Evolutionary conservation across 2,888 invertebrate genomes (phyloP), one percentile per base, ranked within the genome.

Genomic region (Leucania comma): DNA sequence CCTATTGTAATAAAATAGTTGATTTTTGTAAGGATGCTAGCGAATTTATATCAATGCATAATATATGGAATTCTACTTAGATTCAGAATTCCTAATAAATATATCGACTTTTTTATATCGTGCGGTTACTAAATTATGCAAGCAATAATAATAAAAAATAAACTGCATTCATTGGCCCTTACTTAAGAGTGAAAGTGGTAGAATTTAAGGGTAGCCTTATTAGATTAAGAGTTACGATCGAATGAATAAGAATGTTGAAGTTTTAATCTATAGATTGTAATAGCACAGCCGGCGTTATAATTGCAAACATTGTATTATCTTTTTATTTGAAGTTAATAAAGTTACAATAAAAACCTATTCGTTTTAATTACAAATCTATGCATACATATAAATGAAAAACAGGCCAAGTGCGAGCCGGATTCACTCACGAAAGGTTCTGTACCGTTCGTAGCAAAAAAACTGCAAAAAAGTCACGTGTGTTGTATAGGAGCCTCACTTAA

Each of bases 201-300:
- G 94, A 90, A 89, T 93, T 90, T 95, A 95, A 95, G 94, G 93
- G 93, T 95, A 96, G 95, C 95, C 95, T 95, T 95, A 95, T 89
- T 95, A 95, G 95, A 87, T 68, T 95, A 95, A 95, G 94, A 92
- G 89, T 91, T 92, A 91, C 87, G 89, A 89, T 90, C 90, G 90
- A 88, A 84, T 84, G 89, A 88, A 84, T 89, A 90, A 89, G 90
- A 86, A 90, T 90, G 93, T 93, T 93, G 89, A 93, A 91, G 86
- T 93, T 94, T 93, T 93, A 93, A 89, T 93, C 88, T 68, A 91
- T 94, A 94, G 92, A 88, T 88, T 86, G 89, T 87, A 88, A 89
- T 88, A 93, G 94, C 95, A 95, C 94, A 92, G 94, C 93, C 92
- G 89, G 92, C 92, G 91, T 93, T 93, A 93, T 91, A 92, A 93